Evolutionary conservation across 2,888 invertebrate genomes (phyloP).

Genomic region (Campoplex capitator): DNA sequence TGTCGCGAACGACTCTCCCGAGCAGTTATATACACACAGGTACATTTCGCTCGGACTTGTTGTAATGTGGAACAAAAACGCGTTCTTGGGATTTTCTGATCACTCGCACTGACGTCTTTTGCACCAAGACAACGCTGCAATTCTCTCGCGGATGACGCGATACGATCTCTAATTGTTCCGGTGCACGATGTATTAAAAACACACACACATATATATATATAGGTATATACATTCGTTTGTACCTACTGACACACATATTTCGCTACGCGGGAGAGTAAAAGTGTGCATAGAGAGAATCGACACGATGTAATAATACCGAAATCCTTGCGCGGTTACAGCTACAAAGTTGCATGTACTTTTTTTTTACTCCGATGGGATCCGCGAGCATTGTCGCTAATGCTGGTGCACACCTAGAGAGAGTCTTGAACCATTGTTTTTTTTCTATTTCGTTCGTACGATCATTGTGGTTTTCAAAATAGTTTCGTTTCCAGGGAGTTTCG

Average conservation of each 20-base stretch:
- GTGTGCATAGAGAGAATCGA: slow-evolving; percentile 55
- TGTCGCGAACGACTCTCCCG: slow-evolving; percentile 51
- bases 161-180: slow-evolving; percentile 79
- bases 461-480: neutral
- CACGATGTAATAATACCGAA: slow-evolving; percentile 52
- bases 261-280: slow-evolving; percentile 36
- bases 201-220: neutral
- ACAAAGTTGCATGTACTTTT: slow-evolving; percentile 36
- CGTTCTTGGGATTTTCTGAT: slow-evolving; percentile 57
- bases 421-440: slow-evolving; percentile 58
- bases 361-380: slow-evolving; percentile 38
- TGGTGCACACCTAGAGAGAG: slow-evolving; percentile 20
- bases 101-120: slow-evolving; percentile 38
- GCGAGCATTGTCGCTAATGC: slow-evolving; percentile 52
- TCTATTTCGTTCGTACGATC: neutral
- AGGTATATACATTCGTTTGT: neutral
- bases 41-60: slow-evolving; percentile 8
- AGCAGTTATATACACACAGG: neutral
- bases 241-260: slow-evolving; percentile 51
- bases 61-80: slow-evolving; percentile 55
- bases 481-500: neutral
- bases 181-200: slow-evolving; percentile 18
- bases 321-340: slow-evolving; percentile 28
- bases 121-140: slow-evolving; percentile 51
- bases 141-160: slow-evolving; percentile 71